Percentiles rank a stretch among this genome's conserved stretches.
Evolutionary conservation across 2,888 invertebrate species (phyloP).

Genomic region (Agapostemon virescens): DNA sequence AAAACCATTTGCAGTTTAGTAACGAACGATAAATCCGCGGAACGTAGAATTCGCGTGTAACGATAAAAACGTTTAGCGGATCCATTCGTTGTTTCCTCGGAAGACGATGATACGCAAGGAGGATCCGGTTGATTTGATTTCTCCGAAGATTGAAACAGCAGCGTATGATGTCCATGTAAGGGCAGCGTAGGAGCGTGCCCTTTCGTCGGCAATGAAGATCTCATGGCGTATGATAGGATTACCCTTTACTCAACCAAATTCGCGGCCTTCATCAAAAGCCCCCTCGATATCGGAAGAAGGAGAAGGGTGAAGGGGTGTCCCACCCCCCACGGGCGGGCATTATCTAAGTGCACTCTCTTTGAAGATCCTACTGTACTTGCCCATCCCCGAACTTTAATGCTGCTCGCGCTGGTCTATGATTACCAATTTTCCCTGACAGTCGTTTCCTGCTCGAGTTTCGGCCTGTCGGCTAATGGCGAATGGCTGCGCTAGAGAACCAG

Average conservation of each 20-base stretch:
- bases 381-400: slow-evolving; percentile 79
- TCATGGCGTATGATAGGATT: slow-evolving; percentile 80
- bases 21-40: too few relatives aligned
- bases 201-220: slow-evolving; percentile 69
- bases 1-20: not conserved
- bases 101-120: slow-evolving; percentile 9
- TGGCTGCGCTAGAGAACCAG: slow-evolving; percentile 61
- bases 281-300: slow-evolving; percentile 72
- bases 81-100: not conserved
- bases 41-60: not conserved
- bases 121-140: slow-evolving; percentile 37
- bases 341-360: slow-evolving; percentile 81
- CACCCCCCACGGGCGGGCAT: slow-evolving; percentile 74
- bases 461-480: slow-evolving; percentile 69
- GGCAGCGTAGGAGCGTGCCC: slow-evolving; percentile 52
- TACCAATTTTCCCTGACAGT: slow-evolving; percentile 80
- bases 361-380: slow-evolving; percentile 76
- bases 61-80: not conserved
- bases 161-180: slow-evolving; percentile 39
- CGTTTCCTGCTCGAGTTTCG: slow-evolving; percentile 76
- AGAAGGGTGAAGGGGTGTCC: slow-evolving; percentile 51
- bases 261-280: slow-evolving; percentile 80
- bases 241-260: slow-evolving; percentile 81
- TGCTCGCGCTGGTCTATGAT: slow-evolving; percentile 80
- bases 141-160: slow-evolving; percentile 39